Base-by-base conservation (phyloP, 2,888 invertebrate species). In the Thecocarcelia acutangulata region DNA sequence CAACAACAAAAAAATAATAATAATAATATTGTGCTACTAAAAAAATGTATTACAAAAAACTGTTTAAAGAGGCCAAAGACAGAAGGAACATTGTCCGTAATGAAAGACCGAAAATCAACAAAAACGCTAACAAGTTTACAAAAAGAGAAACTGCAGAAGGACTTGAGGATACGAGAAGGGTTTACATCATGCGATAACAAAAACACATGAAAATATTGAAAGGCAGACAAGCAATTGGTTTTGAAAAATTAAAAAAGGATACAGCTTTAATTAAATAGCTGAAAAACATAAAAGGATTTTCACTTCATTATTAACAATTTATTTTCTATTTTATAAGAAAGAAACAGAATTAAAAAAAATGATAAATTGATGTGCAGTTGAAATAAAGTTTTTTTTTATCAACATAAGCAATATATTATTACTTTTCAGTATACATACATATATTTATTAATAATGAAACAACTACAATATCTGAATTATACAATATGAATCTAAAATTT, bases 11-110 rank as follows among this genome's bases (percentile, higher is more conserved):
- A 21, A 59, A 3, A 42, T 4, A 50, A n/a, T 21, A 24, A 42
- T 11, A 50, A 48, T 58, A 33, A 58, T 46, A 37, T 69, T 61
- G 21, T 46, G 19, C 58, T 70, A 44, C 44, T 46, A 42, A 61
- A 80, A 70, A 66, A 50, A 9, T 9, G 9, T 80, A 61, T 68
- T 61, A 70, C 64, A 66, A 28, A 37, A 66, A 72, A 76, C 59
- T 76, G 66, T 72, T 80, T 80, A 72, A 56, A 72, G 66, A 70
- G 70, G 64, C 80, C 75, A 70, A 54, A 58, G 58, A 75, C 75
- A 70, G 46, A 58, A 54, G n/a, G 37, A 46, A 75, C 56, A 59
- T 70, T 58, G 69, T 80, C 74, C 48, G 42, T 63, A 66, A 66
- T 28, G 59, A 72, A 76, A 70, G 52, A 33, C 46, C 61, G 64